Base-by-base conservation (phyloP, 2,113 vertebrate genomes). In the Takifugu flavidus region DNA sequence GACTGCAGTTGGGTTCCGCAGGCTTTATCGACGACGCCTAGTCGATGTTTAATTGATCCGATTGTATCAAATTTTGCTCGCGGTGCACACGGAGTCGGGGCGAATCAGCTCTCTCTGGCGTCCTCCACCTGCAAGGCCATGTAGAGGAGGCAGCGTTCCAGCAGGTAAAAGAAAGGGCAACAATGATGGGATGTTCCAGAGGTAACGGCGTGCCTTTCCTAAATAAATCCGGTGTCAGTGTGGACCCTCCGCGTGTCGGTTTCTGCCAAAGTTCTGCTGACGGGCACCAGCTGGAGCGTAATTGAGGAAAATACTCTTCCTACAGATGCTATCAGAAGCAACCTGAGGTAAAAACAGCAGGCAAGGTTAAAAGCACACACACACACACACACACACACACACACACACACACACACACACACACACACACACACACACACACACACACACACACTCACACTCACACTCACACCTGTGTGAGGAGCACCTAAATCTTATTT, bases 31-130 rank as follows among this genome's bases (percentile, higher is more conserved):
- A 76, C 28, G 65, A 67, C 71, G 47, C 58, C 49, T 57, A 64
- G 70, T 86, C 77, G 6, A 85, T 86, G 47, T 74, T 59, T 67
- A 72, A 85, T 80, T 71, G 77, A 78, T 85, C 63, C 12, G 2
- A 53, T 68, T 78, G 76, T 74, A 84, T 86, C 74, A 86, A 74
- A 84, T 82, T 82, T 72, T 82, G 81, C 79, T 82, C 65, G 65
- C 56, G 46, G 4, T 25, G 75, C 83, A 81, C 62, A 57, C 3
- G 70, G 78, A 63, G 59, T 82, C 74, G 57, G 47, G 57, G 83
- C 62, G 77, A 72, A 82, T 77, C 75, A 81, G 77, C 74, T 80
- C 62, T 72, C 78, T 67, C 57, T 50, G 15, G 78, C 50, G 67
- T 56, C 29, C n/a, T 65, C 64, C 63, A 64, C 66, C 59, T 59